Evolutionary conservation across 1,140 invertebrate genomes (phyloP).

Genomic region (Homarus americanus): DNA sequence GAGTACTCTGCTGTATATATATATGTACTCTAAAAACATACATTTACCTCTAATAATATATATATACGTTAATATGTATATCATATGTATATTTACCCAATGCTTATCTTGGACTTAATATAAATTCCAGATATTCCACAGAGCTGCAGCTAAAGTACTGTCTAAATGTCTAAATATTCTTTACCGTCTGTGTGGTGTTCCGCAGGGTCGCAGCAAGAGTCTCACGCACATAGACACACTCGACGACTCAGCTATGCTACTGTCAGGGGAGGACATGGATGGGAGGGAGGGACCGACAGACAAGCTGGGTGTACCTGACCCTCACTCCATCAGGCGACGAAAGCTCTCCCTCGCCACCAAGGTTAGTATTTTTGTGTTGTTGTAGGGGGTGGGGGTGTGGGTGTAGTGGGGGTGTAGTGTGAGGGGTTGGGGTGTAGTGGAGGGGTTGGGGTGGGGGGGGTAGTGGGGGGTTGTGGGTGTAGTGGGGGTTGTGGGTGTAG

Average conservation of each 20-base stretch:
- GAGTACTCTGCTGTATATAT: no score
- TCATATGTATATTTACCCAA: no score
- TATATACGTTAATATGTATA: conserved; percentile 43
- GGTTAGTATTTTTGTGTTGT: conserved; percentile 29
- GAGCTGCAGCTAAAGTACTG: no score
- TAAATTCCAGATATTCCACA: no score
- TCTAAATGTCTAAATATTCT: no score
- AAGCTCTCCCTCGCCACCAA: conserved; percentile 70
- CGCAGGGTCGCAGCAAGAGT: conserved; percentile 73
- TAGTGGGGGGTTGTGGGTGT: neutral
- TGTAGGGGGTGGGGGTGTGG: neutral
- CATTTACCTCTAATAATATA: no score
- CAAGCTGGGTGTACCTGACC: conserved; percentile 66
- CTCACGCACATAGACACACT: conserved; percentile 74
- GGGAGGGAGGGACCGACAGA: conserved; percentile 47
- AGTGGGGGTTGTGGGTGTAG: neutral
- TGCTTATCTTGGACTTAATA: no score
- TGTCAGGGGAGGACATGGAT: conserved; percentile 53
- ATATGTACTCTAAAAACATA: no score
- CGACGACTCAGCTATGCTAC: conserved; percentile 56
- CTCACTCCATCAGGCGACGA: conserved; percentile 46
- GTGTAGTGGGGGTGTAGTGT: no score
- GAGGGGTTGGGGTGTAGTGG: neutral
- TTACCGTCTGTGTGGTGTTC: neutral
- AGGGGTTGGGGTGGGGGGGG: neutral